Conservation (phyloP, 2,113 vertebrate genomes). For the Oryzias javanicus region DNA sequence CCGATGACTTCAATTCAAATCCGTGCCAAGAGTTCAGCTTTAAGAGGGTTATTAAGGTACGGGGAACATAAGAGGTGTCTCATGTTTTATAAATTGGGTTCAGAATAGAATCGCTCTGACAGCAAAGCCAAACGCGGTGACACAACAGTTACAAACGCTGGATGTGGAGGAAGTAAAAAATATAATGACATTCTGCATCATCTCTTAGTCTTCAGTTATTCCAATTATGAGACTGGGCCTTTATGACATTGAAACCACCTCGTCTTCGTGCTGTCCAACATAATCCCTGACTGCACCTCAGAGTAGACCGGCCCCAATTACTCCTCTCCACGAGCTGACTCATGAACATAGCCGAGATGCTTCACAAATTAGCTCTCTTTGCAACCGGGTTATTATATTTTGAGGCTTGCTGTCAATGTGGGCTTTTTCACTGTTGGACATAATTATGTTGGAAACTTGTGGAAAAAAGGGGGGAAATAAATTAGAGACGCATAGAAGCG, state of each 20-base stretch:
- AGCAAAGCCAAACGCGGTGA: no score
- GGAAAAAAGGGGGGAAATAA: slow-evolving; percentile 16
- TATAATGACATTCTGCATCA: not conserved
- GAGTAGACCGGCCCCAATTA: slow-evolving; percentile 48
- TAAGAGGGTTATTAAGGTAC: no score
- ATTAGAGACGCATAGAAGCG: slow-evolving; percentile 20
- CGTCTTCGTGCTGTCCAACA: slow-evolving; percentile 33
- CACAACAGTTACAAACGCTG: no score
- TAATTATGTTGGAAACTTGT: slow-evolving; percentile 30
- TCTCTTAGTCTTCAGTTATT: not conserved
- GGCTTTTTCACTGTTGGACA: slow-evolving; percentile 14
- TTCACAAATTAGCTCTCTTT: slow-evolving; percentile 44
- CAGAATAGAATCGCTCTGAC: no score
- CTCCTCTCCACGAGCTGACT: slow-evolving; percentile 37
- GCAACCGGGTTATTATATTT: slow-evolving; percentile 14
- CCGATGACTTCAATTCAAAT: not conserved
- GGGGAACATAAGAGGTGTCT: no score
- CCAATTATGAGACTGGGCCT: slow-evolving; percentile 20
- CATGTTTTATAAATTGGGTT: no score
- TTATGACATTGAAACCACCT: slow-evolving; percentile 10
- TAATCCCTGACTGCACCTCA: slow-evolving; percentile 26
- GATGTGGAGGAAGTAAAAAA: not conserved
- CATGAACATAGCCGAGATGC: slow-evolving; percentile 30
- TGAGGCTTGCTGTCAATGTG: slow-evolving; percentile 23
- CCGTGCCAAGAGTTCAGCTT: not conserved